These are phyloP conservation scores for Chiridota heheva DNA, from an alignment of 35 echinoderm and acorn worm species.

Conservation along the genomic window DNA sequence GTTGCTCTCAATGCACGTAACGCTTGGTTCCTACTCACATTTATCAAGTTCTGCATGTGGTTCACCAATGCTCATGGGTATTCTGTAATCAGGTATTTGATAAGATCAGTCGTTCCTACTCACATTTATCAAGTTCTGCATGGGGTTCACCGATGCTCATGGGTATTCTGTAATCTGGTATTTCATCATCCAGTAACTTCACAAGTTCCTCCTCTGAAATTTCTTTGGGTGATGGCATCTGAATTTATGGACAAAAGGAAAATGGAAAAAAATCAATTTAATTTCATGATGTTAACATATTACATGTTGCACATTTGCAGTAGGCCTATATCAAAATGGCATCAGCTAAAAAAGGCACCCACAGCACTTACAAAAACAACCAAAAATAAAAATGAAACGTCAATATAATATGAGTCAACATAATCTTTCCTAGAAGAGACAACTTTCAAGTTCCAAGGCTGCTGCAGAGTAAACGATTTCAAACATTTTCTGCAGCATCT, in stretches of 20 bases:
- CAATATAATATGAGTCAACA: no score
- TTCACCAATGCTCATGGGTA: conserved; percentile 92
- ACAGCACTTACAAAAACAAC: no score
- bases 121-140: conserved; percentile 97
- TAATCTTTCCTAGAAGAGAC: no score
- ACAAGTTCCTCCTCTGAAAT: conserved; percentile 81
- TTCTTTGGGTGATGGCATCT: conserved; percentile 93
- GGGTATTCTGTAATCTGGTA: conserved; percentile 82
- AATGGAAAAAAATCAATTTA: not conserved
- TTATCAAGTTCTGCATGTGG: conserved; percentile 98
- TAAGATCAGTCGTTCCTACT: conserved; percentile 11
- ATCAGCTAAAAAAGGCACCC: not conserved
- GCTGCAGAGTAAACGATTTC: no score
- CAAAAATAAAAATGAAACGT: no score
- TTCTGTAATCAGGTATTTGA: conserved; percentile 82
- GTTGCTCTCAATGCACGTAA: no score
- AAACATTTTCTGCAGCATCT: no score
- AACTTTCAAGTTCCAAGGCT: no score
- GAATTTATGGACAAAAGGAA: not conserved
- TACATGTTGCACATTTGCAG: not conserved
- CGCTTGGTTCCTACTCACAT: conserved; percentile 52
- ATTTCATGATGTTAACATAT: not conserved
- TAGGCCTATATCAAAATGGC: not conserved
- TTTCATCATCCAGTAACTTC: conserved; percentile 58
- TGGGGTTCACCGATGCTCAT: conserved; percentile 93